Percentiles rank a stretch among this genome's conserved stretches.
Conservation (phyloP, 2,888 invertebrate species). For the Corythucha ciliata region DNA sequence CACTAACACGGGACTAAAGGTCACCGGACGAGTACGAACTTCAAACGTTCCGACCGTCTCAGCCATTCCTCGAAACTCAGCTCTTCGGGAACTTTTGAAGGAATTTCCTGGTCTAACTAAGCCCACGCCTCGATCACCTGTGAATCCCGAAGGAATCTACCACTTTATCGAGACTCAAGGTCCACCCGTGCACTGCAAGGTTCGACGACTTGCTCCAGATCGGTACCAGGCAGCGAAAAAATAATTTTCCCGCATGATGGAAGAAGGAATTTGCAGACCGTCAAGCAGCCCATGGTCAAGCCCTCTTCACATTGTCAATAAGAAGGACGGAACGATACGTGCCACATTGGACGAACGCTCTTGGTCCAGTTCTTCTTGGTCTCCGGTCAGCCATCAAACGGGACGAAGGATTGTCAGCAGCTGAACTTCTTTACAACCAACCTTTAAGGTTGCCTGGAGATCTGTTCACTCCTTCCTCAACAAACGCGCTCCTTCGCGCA, state of each 20-base stretch:
- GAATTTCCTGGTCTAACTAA: neutral
- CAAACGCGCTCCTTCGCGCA: too few relatives aligned
- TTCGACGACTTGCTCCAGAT: slow-evolving; percentile 2
- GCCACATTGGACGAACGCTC: too few relatives aligned
- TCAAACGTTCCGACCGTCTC: neutral
- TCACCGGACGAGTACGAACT: neutral
- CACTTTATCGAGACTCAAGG: slow-evolving; percentile 5
- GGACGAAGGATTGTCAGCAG: too few relatives aligned
- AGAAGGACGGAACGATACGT: too few relatives aligned
- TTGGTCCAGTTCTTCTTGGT: too few relatives aligned
- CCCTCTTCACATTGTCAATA: too few relatives aligned
- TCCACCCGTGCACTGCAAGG: neutral
- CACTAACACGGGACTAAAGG: neutral
- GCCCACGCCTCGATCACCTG: neutral
- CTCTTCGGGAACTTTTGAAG: neutral
- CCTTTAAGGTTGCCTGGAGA: too few relatives aligned
- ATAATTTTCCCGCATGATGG: neutral
- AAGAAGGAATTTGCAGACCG: too few relatives aligned
- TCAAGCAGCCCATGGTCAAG: too few relatives aligned
- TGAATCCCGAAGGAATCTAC: neutral
- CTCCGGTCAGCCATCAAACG: too few relatives aligned
- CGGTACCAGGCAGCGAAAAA: neutral
- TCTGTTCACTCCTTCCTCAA: too few relatives aligned
- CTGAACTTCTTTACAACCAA: too few relatives aligned
- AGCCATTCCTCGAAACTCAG: neutral